Evolutionary conservation across 2,113 vertebrate species (phyloP), one percentile per base, ranked within the genome.

Genomic region (Porphyrio hochstetteri): DNA sequence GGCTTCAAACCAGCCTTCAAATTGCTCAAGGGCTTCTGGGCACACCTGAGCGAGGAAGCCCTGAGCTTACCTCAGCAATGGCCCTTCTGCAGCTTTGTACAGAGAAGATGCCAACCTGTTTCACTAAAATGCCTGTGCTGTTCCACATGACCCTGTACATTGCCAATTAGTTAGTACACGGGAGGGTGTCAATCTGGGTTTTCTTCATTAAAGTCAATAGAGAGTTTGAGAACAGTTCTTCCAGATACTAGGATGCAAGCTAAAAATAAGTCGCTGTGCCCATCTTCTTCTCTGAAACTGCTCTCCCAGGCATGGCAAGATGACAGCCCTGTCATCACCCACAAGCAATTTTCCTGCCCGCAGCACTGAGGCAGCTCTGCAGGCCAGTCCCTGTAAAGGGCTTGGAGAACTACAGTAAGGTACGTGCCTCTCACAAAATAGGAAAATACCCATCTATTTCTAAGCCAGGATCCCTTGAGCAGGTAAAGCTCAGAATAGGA

Each of bases 221-320:
- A 0, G 0, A 83, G 23, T 90, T 80, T 75, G 63, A 86, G 64
- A 84, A 50, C 42, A 63, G 27, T 59, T 84, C 75, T 90, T 63
- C 55, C 28, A 75, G 77, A 44, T 52, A 40, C 23, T 81, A 92
- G 65, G 81, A 90, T 74, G 40, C 10, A 80, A 88, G 23, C 44
- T 94, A 88, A 93, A 94, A 95, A 90, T 93, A 80, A 67, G 67
- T 75, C 42, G 60, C 69, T 38, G 7, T 86, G 46, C 15, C 64
- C 52, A 33, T 60, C 80, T 86, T 88, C 55, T 36, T 55, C 55
- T 69, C 71, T 70, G 82, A 86, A 97, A 90, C 52, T 74, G 33
- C 40, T 50, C 55, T 80, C 52, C 90, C 60, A 35, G 76, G 83
- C 90, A 83, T 63, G 46, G 50, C 42, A 85, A 69, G 44, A 57